A percentile compares a stretch with the other conserved stretches of the same genome.
phyloP scores from a whole-genome alignment of 2,888 invertebrate genomes.

The Andrena marginata region DNA sequence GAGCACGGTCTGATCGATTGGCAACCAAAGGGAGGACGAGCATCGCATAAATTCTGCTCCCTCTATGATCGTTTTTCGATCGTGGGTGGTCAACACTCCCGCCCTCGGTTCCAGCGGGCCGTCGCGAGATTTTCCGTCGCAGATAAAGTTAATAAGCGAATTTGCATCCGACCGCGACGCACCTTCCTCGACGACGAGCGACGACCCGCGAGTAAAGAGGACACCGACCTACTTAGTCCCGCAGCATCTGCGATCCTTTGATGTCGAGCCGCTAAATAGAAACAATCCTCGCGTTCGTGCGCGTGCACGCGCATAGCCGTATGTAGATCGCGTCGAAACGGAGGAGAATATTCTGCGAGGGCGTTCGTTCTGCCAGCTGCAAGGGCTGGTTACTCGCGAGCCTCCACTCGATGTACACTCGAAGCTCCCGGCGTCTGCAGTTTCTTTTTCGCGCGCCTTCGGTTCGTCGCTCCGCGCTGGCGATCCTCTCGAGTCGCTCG shows the following conservation, averaged over 20 bases:
- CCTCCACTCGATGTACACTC: slow-evolving; percentile 31
- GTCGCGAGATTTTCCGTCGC: slow-evolving; percentile 49
- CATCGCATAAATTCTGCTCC: slow-evolving; percentile 19
- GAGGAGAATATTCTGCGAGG: slow-evolving; percentile 28
- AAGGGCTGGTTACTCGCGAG: slow-evolving; percentile 3
- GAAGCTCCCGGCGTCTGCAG: slow-evolving; percentile 24
- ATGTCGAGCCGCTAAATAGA: slow-evolving; percentile 78
- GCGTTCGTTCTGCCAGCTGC: slow-evolving; percentile 8
- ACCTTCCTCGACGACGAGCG: slow-evolving; percentile 34
- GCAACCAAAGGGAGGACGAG: background rate
- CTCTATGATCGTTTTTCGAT: slow-evolving; percentile 14
- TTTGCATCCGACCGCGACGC: slow-evolving; percentile 59
- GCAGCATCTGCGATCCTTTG: slow-evolving; percentile 76
- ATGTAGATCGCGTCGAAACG: slow-evolving; percentile 23
- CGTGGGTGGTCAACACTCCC: slow-evolving; percentile 58
- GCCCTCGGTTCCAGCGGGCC: background rate
- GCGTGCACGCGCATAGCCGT: background rate
- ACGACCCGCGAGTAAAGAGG: slow-evolving; percentile 52
- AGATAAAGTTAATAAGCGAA: slow-evolving; percentile 67
- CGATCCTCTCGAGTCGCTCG: slow-evolving; percentile 12
- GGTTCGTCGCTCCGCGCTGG: slow-evolving; percentile 13
- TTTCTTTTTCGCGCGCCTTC: slow-evolving; percentile 46
- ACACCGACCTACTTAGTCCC: slow-evolving; percentile 74
- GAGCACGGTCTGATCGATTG: slow-evolving; percentile 1
- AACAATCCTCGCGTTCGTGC: slow-evolving; percentile 70